A percentile compares a stretch with the other conserved stretches of the same genome.
Conservation (phyloP, 2,888 invertebrate species). For the Pollenia angustigena region DNA sequence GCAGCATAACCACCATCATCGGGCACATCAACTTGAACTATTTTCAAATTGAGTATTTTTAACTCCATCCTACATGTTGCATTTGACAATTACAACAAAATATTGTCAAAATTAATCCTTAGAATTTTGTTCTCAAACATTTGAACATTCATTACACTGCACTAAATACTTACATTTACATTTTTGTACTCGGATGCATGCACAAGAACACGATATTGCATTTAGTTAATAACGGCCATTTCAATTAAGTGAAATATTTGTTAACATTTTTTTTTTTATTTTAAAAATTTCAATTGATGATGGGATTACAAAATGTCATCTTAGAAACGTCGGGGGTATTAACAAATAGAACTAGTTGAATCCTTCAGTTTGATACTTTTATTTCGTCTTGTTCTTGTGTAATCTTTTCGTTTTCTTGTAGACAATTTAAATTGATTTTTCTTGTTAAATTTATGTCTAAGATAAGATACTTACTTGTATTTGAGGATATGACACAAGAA, state of each 20-base stretch:
- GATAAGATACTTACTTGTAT: constrained; percentile 14
- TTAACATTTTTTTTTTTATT: constrained; percentile 2
- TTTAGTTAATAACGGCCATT: constrained; percentile 40
- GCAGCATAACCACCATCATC: constrained; percentile 7
- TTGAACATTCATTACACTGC: constrained; percentile 5
- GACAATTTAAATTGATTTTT: constrained; percentile 58
- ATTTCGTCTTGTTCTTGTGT: not conserved
- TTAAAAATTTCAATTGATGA: constrained; percentile 26
- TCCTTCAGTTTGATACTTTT: constrained; percentile 45
- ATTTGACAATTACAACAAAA: constrained; percentile 65
- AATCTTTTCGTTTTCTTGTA: constrained; percentile 19
- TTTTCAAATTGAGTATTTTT: constrained; percentile 42
- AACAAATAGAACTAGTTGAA: constrained; percentile 47
- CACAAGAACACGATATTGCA: constrained; percentile 32
- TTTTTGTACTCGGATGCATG: constrained; percentile 18
- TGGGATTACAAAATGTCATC: constrained; percentile 50
- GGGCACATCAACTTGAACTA: constrained; percentile 39
- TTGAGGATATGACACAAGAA: not conserved
- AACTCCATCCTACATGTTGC: constrained; percentile 62
- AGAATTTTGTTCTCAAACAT: constrained; percentile 37
- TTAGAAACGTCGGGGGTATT: constrained; percentile 42
- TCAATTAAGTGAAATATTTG: constrained; percentile 41
- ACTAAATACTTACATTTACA: constrained; percentile 25
- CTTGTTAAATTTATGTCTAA: constrained; percentile 40
- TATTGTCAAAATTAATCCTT: constrained; percentile 71